These are phyloP conservation scores for Dorcus parallelipipedus DNA, from an alignment of 2,888 invertebrate genomes.

Conservation along the genomic window DNA sequence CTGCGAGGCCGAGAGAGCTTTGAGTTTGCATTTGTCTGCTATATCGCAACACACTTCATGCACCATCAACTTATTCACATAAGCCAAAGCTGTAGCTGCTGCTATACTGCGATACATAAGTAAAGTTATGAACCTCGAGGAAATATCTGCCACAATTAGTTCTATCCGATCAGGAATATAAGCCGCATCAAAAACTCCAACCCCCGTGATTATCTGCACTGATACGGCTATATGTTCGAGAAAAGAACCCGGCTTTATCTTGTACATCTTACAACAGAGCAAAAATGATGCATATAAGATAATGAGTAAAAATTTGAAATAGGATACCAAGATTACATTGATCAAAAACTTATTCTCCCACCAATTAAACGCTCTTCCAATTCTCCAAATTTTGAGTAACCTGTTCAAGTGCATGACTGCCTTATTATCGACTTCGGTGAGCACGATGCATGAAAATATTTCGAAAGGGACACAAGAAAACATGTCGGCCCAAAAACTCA, in stretches of 20 bases:
- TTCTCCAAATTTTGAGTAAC: slow-evolving; percentile 9
- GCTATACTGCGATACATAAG: slow-evolving; percentile 10
- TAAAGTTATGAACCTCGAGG: neutral
- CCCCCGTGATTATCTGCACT: slow-evolving; percentile 3
- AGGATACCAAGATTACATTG: slow-evolving; percentile 10
- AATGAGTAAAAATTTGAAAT: slow-evolving; percentile 6
- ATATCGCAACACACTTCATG: slow-evolving; percentile 6
- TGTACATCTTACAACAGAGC: slow-evolving; percentile 3
- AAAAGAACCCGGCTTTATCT: neutral
- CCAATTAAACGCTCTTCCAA: slow-evolving; percentile 3
- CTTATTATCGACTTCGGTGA: neutral
- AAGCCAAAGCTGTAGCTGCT: slow-evolving; percentile 3
- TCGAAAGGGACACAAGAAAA: slow-evolving; percentile 11
- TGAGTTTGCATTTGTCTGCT: slow-evolving; percentile 1
- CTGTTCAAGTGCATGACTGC: slow-evolving; percentile 8
- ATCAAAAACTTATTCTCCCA: slow-evolving; percentile 11
- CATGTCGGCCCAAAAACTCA: slow-evolving; percentile 12
- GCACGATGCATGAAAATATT: slow-evolving; percentile 11
- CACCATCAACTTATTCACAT: slow-evolving; percentile 2
- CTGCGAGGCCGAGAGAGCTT: neutral
- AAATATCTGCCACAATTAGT: neutral
- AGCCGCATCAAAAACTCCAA: neutral
- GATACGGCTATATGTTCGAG: slow-evolving; percentile 5
- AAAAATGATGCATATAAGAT: slow-evolving; percentile 6
- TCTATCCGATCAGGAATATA: neutral